Evolutionary conservation across 2,888 invertebrate genomes (phyloP).

Genomic region (Cremastinae sp.): DNA sequence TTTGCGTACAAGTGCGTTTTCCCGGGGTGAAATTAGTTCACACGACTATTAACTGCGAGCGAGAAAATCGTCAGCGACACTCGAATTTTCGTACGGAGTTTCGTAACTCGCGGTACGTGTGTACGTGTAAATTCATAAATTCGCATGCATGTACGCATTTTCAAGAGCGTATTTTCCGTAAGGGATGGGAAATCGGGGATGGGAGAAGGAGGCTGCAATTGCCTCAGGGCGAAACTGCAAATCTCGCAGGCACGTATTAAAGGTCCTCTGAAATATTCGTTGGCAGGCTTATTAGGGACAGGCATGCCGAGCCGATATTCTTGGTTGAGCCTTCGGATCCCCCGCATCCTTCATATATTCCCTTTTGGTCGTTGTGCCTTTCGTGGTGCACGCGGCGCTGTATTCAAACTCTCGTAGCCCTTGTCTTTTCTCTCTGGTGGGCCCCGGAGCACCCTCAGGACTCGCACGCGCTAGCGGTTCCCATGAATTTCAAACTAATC

Average conservation of each 20-base stretch:
- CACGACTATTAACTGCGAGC: neutral
- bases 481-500: conserved; percentile 67
- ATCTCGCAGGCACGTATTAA: conserved; percentile 44
- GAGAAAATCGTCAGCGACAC: neutral
- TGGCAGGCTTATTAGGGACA: conserved; percentile 53
- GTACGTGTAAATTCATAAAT: too few species aligned
- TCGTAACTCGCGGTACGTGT: conserved; percentile 14
- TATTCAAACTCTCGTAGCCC: neutral
- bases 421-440: neutral
- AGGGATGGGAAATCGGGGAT: neutral
- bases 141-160: too few species aligned
- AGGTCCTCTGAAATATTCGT: conserved; percentile 51
- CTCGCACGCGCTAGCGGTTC: conserved; percentile 56
- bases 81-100: conserved; percentile 6
- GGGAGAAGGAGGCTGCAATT: conserved; percentile 8
- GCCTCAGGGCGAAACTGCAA: conserved; percentile 37
- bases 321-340: neutral
- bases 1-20: neutral
- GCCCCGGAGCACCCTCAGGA: conserved; percentile 62
- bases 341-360: neutral
- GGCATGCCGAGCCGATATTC: conserved; percentile 37
- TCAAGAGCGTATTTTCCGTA: neutral
- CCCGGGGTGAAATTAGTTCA: too few species aligned
- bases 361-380: conserved; percentile 8
- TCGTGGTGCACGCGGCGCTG: neutral